A percentile compares a stretch with the other conserved stretches of the same genome.
phyloP scores from a whole-genome alignment of 2,888 invertebrate species.

The Cheilosia vernalis region DNA sequence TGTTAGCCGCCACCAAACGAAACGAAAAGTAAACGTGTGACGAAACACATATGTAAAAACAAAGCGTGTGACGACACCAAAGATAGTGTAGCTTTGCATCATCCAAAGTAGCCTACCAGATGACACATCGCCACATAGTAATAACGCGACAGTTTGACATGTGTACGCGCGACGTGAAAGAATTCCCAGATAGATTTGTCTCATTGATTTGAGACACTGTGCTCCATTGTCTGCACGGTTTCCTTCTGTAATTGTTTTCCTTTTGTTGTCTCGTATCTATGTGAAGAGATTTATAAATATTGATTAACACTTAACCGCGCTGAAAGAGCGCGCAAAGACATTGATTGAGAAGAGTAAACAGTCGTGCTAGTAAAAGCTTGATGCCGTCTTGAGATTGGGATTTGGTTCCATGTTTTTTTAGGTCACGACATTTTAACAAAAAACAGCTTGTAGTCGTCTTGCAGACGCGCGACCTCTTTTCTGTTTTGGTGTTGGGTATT shows the following conservation, averaged over 20 bases:
- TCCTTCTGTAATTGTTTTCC: constrained; percentile 41
- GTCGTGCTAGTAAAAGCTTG: constrained; percentile 41
- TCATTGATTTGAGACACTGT: constrained; percentile 34
- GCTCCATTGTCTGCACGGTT: constrained; percentile 7
- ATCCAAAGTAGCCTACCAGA: constrained; percentile 22
- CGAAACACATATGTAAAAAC: no score
- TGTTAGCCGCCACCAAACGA: constrained; percentile 50
- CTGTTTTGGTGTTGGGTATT: not conserved
- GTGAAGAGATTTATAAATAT: constrained; percentile 66
- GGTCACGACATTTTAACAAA: constrained; percentile 65
- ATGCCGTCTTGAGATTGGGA: constrained; percentile 37
- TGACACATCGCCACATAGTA: constrained; percentile 46
- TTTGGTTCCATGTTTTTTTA: constrained; percentile 41
- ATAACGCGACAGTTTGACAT: constrained; percentile 52
- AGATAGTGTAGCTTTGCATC: not conserved
- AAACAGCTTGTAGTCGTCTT: not conserved
- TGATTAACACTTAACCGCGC: constrained; percentile 65
- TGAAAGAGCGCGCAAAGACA: constrained; percentile 29
- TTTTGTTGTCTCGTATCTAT: constrained; percentile 38
- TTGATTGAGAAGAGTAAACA: constrained; percentile 29
- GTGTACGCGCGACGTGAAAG: constrained; percentile 29
- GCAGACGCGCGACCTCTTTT: constrained; percentile 50
- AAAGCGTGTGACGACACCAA: not conserved
- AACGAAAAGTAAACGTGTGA: constrained; percentile 38
- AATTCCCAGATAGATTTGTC: constrained; percentile 30